A percentile compares a stretch with the other conserved stretches of the same genome.
These are phyloP conservation scores for Typhlichthys subterraneus DNA, from an alignment of 2,797 vertebrate genomes.

Conservation along the genomic window DNA sequence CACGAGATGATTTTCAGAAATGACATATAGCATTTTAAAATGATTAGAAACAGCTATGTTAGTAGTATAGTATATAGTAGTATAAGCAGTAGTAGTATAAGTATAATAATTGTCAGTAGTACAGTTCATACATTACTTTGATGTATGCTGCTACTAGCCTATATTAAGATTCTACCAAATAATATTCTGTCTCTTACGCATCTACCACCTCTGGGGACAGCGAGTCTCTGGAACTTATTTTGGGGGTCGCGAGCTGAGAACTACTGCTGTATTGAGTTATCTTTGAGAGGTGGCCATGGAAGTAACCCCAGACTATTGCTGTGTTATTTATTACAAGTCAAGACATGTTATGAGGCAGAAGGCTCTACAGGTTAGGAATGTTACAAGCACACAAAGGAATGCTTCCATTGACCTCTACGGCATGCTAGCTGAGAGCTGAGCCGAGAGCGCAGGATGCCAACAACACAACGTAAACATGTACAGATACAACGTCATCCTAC, in stretches of 20 bases:
- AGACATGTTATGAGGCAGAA: constrained; percentile 29
- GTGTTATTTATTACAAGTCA: constrained; percentile 36
- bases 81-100: background rate
- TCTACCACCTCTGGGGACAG: too few relatives aligned
- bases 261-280: constrained; percentile 34
- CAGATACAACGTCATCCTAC: background rate
- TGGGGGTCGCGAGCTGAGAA: too few relatives aligned
- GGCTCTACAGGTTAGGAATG: constrained; percentile 28
- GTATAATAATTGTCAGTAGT: background rate
- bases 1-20: too few relatives aligned
- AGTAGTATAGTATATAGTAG: too few relatives aligned
- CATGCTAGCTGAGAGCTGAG: constrained; percentile 28
- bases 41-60: too few relatives aligned
- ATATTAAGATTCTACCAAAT: too few relatives aligned
- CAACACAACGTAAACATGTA: too few relatives aligned
- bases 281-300: constrained; percentile 49
- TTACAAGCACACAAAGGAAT: constrained; percentile 20
- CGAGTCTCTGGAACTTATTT: too few relatives aligned
- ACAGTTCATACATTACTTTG: too few relatives aligned
- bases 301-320: constrained; percentile 54
- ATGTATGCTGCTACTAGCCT: too few relatives aligned
- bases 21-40: too few relatives aligned
- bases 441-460: constrained; percentile 19
- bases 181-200: too few relatives aligned
- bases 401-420: constrained; percentile 50